These are phyloP conservation scores for Dryomyza anilis DNA, from an alignment of 2,888 invertebrate species.

Conservation along the genomic window DNA sequence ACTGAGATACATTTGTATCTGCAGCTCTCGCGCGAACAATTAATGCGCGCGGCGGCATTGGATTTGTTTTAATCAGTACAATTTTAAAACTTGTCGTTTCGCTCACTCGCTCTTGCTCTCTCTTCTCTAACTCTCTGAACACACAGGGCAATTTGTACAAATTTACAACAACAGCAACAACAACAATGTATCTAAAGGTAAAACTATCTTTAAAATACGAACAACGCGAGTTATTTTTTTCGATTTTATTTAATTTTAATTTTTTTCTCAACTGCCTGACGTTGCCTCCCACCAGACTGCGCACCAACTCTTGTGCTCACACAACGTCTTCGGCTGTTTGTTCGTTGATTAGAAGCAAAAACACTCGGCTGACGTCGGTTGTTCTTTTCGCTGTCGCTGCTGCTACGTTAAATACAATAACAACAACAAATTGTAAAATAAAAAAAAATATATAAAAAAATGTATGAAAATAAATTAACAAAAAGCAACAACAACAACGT, in stretches of 20 bases:
- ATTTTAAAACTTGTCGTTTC: too few relatives aligned
- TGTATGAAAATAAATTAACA: conserved; percentile 13
- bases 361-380: conserved; percentile 14
- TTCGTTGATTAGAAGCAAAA: conserved; percentile 16
- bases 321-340: not conserved
- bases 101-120: not conserved
- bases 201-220: too few relatives aligned
- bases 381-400: not conserved
- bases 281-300: not conserved
- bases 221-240: too few relatives aligned
- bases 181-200: not conserved
- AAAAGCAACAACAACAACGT: conserved; percentile 1
- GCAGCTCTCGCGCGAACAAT: conserved; percentile 4
- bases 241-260: too few relatives aligned
- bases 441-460: not conserved
- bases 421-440: not conserved
- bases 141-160: not conserved
- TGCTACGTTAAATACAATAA: not conserved
- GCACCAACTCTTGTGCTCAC: not conserved
- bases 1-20: conserved; percentile 2
- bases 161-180: too few relatives aligned
- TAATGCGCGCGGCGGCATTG: conserved; percentile 26
- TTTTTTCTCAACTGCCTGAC: too few relatives aligned
- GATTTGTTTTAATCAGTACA: conserved; percentile 17
- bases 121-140: not conserved